These are phyloP conservation scores for Drosophila nigromelanica DNA, from an alignment of 1,140 invertebrate species.

Conservation along the genomic window DNA sequence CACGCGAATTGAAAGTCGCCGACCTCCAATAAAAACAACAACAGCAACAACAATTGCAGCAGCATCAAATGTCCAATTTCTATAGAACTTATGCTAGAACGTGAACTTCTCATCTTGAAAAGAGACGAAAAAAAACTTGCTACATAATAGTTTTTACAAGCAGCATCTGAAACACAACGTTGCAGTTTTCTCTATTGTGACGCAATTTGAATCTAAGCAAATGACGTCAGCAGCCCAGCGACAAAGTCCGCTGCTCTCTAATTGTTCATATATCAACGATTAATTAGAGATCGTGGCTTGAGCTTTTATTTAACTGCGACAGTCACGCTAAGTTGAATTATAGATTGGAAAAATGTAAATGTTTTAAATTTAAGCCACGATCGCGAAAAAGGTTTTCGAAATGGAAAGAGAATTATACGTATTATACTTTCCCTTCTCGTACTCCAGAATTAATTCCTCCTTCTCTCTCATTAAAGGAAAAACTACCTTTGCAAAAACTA, in stretches of 20 bases:
- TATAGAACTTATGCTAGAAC: slow-evolving; percentile 9
- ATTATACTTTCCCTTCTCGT: too few relatives aligned
- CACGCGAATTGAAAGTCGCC: slow-evolving; percentile 58
- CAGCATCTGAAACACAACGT: slow-evolving; percentile 7
- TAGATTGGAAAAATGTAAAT: too few relatives aligned
- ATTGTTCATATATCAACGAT: slow-evolving; percentile 14
- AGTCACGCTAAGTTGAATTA: background rate
- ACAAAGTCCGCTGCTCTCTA: slow-evolving; percentile 12
- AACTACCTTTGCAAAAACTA: too few relatives aligned
- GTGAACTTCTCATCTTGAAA: background rate
- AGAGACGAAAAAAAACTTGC: background rate
- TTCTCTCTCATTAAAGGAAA: too few relatives aligned
- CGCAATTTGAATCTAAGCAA: slow-evolving; percentile 17
- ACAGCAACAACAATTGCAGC: background rate
- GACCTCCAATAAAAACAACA: slow-evolving; percentile 41
- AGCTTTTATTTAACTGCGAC: background rate
- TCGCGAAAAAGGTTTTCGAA: too few relatives aligned
- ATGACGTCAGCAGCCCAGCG: slow-evolving; percentile 30
- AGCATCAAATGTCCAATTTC: slow-evolving; percentile 24
- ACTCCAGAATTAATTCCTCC: too few relatives aligned
- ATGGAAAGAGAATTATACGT: too few relatives aligned
- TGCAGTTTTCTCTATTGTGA: slow-evolving; percentile 17
- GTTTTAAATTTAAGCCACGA: too few relatives aligned
- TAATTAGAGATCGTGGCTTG: slow-evolving; percentile 8
- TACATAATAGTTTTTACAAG: background rate